These are phyloP conservation scores for Trematomus bernacchii DNA, from an alignment of 2,797 vertebrate genomes.

Conservation along the genomic window DNA sequence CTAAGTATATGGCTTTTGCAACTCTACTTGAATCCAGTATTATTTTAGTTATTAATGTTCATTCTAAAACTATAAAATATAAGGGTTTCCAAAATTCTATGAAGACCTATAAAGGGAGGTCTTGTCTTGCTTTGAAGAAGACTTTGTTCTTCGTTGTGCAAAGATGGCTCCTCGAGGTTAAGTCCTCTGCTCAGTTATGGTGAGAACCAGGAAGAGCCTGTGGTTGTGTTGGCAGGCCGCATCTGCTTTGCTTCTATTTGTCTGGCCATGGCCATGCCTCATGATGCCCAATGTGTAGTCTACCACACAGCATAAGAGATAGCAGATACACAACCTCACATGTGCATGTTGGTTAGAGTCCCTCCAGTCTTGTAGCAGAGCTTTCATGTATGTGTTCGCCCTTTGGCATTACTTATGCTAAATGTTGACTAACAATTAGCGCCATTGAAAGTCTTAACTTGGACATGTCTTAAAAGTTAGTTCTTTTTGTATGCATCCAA, in stretches of 20 bases:
- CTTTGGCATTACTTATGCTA: background rate
- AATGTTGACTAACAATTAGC: background rate
- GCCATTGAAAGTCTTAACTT: background rate
- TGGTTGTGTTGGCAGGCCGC: slow-evolving; percentile 57
- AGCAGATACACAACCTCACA: slow-evolving; percentile 1
- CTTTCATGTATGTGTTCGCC: background rate
- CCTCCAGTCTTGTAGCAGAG: background rate
- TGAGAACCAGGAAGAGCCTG: slow-evolving; percentile 17
- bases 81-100: background rate
- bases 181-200: slow-evolving; percentile 5
- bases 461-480: background rate
- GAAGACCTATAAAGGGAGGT: background rate
- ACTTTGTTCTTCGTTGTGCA: background rate
- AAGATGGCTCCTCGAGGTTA: slow-evolving; percentile 1
- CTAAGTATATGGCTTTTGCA: background rate
- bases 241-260: slow-evolving; percentile 64
- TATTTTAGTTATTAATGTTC: background rate
- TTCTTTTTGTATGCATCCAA: no score
- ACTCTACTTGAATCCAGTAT: background rate
- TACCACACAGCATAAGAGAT: slow-evolving; percentile 15
- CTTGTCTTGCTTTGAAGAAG: background rate
- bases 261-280: slow-evolving; percentile 32
- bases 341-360: background rate
- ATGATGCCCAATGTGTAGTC: slow-evolving; percentile 34
- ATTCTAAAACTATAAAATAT: background rate